Conservation (phyloP, 2,888 invertebrate species). For the Netelia virgata region DNA sequence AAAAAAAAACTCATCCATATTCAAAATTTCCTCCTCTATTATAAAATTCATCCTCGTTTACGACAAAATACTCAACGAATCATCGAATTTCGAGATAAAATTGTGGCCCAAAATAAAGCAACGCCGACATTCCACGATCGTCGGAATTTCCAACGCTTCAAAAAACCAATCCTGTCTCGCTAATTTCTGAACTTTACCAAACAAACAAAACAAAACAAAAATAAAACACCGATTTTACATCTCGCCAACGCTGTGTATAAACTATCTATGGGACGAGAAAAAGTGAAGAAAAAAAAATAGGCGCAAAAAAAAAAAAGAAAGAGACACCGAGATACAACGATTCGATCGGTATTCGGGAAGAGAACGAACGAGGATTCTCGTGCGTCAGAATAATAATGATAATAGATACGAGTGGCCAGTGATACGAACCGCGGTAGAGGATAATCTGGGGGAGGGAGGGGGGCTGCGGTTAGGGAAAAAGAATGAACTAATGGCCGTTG, state of each 20-base stretch:
- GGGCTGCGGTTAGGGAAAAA: slow-evolving; percentile 44
- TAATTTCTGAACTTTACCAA: too few species aligned
- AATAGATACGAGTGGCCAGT: slow-evolving; percentile 48
- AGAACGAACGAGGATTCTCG: slow-evolving; percentile 13
- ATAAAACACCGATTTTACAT: not conserved
- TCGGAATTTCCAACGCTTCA: too few species aligned
- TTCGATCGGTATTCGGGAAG: slow-evolving; percentile 17
- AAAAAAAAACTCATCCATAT: too few species aligned
- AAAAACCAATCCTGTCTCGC: too few species aligned
- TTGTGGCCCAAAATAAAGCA: too few species aligned
- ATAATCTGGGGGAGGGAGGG: not conserved
- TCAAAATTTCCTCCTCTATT: too few species aligned
- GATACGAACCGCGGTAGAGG: not conserved
- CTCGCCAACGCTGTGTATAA: slow-evolving; percentile 19
- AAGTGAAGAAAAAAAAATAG: not conserved
- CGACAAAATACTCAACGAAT: too few species aligned
- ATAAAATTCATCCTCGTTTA: too few species aligned
- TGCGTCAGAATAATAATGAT: slow-evolving; percentile 53
- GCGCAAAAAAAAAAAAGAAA: not conserved
- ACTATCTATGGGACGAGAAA: not conserved
- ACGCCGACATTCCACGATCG: too few species aligned
- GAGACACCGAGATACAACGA: not conserved
- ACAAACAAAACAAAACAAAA: too few species aligned
- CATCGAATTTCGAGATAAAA: too few species aligned
- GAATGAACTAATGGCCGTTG: slow-evolving; percentile 46